These are phyloP conservation scores for Atta colombica DNA, from an alignment of 1,140 invertebrate species.

Conservation along the genomic window DNA sequence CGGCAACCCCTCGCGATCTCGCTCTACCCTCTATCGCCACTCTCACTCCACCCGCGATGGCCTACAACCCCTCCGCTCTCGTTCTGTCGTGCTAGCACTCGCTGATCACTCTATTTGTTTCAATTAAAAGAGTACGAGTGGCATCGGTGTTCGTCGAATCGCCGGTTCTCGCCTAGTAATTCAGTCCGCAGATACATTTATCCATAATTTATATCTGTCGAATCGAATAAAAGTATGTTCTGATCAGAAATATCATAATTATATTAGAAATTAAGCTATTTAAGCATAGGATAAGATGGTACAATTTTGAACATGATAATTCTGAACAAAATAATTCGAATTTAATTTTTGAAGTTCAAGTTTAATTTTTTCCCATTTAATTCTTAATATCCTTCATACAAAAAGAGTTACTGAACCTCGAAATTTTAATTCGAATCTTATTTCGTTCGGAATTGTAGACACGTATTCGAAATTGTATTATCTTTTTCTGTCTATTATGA, in stretches of 20 bases:
- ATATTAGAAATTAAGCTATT: background rate
- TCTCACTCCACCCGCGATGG: conserved; percentile 36
- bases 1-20: conserved; percentile 69
- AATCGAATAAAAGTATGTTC: background rate
- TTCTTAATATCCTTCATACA: too few species aligned
- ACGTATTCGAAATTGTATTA: too few species aligned
- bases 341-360: too few species aligned
- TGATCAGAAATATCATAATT: background rate
- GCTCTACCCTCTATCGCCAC: conserved; percentile 55
- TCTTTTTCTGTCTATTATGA: background rate
- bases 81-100: conserved; percentile 73
- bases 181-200: background rate
- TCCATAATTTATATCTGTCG: background rate
- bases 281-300: background rate
- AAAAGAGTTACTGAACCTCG: too few species aligned
- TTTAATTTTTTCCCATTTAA: too few species aligned
- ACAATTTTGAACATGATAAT: too few species aligned
- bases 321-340: too few species aligned
- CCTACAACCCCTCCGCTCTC: conserved; percentile 51
- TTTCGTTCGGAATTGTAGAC: too few species aligned
- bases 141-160: conserved; percentile 42
- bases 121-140: conserved; percentile 80
- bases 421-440: too few species aligned
- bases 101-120: conserved; percentile 85
- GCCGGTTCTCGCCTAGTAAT: conserved; percentile 33